phyloP scores from a whole-genome alignment of 2,797 vertebrate species.

The Synaphobranchus kaupii region DNA sequence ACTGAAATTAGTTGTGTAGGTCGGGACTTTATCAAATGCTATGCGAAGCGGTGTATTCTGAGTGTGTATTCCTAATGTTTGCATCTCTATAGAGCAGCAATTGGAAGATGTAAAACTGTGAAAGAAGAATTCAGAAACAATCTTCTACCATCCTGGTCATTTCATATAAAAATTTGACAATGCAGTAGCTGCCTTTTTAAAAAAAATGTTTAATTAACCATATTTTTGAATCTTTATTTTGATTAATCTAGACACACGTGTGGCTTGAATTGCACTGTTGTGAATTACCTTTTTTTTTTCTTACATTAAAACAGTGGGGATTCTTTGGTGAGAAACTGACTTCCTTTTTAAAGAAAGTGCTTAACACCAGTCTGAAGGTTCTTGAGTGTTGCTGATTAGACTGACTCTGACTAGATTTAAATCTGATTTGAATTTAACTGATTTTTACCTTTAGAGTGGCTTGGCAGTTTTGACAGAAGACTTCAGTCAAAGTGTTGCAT shows the following conservation, averaged over 20 bases:
- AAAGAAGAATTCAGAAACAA: too few species aligned
- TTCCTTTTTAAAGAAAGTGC: background rate
- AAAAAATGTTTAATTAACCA: too few species aligned
- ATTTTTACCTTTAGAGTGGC: background rate
- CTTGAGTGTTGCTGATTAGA: background rate
- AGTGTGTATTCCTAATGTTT: too few species aligned
- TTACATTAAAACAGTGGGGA: background rate
- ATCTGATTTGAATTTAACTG: background rate
- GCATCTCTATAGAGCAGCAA: background rate
- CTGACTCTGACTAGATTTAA: background rate
- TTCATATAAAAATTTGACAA: background rate
- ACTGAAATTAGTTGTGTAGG: too few species aligned
- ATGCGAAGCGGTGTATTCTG: background rate
- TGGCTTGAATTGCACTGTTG: background rate
- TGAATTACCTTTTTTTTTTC: background rate
- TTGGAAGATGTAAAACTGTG: background rate
- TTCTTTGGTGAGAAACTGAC: background rate
- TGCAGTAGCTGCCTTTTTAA: too few species aligned
- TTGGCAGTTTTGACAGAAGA: background rate
- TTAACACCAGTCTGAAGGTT: background rate
- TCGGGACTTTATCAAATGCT: too few species aligned
- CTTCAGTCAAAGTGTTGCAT: background rate
- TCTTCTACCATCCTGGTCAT: background rate
- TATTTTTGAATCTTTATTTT: background rate
- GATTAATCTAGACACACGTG: background rate